Conservation (phyloP, 1,140 invertebrate genomes). For the Ctenoplectra terminalis region DNA sequence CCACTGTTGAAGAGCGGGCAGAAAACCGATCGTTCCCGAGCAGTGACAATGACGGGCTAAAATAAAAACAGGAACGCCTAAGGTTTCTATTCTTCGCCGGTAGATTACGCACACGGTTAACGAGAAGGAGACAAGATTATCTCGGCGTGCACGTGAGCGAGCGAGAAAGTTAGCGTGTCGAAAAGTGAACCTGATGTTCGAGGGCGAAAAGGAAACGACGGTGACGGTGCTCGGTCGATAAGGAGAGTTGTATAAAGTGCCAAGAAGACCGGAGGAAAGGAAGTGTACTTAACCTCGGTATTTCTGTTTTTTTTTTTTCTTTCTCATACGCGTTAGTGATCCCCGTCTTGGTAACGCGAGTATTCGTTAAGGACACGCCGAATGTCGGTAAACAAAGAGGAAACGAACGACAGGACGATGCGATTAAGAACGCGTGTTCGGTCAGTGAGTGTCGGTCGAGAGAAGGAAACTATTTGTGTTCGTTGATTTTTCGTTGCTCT, state of each 20-base stretch:
- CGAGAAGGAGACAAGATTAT: background rate
- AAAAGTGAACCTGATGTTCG: conserved; percentile 39
- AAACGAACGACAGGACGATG: conserved; percentile 22
- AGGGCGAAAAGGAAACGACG: conserved; percentile 32
- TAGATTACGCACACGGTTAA: conserved; percentile 31
- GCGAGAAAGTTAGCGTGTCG: background rate
- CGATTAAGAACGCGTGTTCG: conserved; percentile 26
- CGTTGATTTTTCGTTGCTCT: conserved; percentile 21
- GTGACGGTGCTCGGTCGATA: conserved; percentile 36
- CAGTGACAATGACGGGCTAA: background rate
- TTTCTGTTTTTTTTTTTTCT: conserved; percentile 1
- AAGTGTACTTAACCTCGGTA: conserved; percentile 3
- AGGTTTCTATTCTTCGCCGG: conserved; percentile 24
- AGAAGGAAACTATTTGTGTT: conserved; percentile 42
- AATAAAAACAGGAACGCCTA: background rate
- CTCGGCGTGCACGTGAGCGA: background rate
- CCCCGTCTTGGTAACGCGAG: background rate
- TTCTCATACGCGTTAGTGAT: background rate
- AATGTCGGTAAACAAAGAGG: conserved; percentile 35
- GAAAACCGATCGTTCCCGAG: conserved; percentile 10
- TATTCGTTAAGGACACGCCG: background rate
- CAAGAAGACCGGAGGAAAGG: conserved; percentile 5
- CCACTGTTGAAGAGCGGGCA: background rate
- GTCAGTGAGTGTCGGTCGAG: conserved; percentile 21
- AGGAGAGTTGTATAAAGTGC: conserved; percentile 16